These are phyloP conservation scores for Hydrotaea diabolus DNA, from an alignment of 2,888 invertebrate species.

Conservation along the genomic window DNA sequence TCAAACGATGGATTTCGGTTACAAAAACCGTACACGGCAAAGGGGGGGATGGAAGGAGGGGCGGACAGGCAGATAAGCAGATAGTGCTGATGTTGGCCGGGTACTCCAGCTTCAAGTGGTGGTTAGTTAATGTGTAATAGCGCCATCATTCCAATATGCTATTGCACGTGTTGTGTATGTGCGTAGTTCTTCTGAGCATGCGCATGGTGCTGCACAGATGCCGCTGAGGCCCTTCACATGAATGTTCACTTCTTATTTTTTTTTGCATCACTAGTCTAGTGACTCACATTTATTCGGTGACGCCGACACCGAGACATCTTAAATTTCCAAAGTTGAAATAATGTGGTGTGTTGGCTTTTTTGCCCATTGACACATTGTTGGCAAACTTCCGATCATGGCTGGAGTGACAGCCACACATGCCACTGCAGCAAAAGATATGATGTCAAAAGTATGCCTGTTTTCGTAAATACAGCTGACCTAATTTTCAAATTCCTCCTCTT, in stretches of 20 bases:
- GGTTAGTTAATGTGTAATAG: slow-evolving; percentile 1
- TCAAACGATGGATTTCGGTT: slow-evolving; percentile 46
- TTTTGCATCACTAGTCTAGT: slow-evolving; percentile 59
- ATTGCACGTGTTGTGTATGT: background rate
- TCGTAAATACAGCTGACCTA: no score
- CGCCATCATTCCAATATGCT: no score
- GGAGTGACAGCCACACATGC: no score
- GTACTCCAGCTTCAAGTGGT: background rate
- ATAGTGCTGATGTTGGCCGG: background rate
- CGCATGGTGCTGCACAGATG: background rate
- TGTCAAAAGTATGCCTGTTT: no score
- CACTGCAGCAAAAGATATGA: no score
- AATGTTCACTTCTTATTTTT: no score
- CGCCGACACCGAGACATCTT: slow-evolving; percentile 26
- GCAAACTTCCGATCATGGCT: background rate
- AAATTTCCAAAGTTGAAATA: slow-evolving; percentile 40
- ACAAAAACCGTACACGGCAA: slow-evolving; percentile 19
- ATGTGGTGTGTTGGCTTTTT: background rate
- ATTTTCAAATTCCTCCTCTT: no score
- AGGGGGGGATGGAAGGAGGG: slow-evolving; percentile 13
- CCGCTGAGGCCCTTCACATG: slow-evolving; percentile 49
- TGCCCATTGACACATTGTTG: slow-evolving; percentile 11
- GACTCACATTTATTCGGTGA: slow-evolving; percentile 57
- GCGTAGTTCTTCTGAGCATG: background rate
- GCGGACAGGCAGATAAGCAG: background rate